phyloP scores from a whole-genome alignment of 1,140 invertebrate species.

The Ostrea denselamellosa region DNA sequence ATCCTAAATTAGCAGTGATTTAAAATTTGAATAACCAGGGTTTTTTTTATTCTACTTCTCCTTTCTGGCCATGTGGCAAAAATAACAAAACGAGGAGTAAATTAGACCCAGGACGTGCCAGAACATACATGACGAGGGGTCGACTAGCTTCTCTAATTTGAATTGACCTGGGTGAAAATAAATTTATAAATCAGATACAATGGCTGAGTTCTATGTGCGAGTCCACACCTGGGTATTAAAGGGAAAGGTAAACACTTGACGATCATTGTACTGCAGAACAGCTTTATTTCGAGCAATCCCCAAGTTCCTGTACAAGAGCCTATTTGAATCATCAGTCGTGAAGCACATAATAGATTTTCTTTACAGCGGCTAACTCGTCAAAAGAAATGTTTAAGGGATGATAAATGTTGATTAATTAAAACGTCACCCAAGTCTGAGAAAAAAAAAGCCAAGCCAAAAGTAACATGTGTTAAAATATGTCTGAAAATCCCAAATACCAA shows the following conservation, averaged over 20 bases:
- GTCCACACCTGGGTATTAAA: conserved; percentile 39
- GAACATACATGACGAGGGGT: conserved; percentile 10
- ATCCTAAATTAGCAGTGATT: conserved; percentile 23
- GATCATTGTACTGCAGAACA: conserved; percentile 3
- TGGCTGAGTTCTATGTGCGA: conserved; percentile 28
- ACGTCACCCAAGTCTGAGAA: conserved; percentile 1
- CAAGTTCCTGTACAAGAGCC: conserved; percentile 8
- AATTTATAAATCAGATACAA: conserved; percentile 40
- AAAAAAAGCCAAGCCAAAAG: conserved; percentile 6
- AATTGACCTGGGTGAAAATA: conserved; percentile 39
- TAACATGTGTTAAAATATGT: background rate
- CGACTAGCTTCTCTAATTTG: conserved; percentile 18
- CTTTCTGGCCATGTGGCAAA: conserved; percentile 30
- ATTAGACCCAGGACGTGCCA: conserved; percentile 13
- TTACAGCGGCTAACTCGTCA: conserved; percentile 10
- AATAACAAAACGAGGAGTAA: conserved; percentile 15
- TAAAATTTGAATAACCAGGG: background rate
- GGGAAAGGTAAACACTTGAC: conserved; percentile 35
- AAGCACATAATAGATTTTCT: conserved; percentile 24
- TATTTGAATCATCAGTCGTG: conserved; percentile 37
- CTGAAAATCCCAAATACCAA: conserved; percentile 10
- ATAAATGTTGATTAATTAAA: conserved; percentile 27
- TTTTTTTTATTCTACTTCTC: background rate
- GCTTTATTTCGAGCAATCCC: conserved; percentile 23
- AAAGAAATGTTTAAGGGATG: conserved; percentile 26